These are phyloP conservation scores for Megalops cyprinoides DNA, from an alignment of 2,797 vertebrate genomes.

Conservation along the genomic window DNA sequence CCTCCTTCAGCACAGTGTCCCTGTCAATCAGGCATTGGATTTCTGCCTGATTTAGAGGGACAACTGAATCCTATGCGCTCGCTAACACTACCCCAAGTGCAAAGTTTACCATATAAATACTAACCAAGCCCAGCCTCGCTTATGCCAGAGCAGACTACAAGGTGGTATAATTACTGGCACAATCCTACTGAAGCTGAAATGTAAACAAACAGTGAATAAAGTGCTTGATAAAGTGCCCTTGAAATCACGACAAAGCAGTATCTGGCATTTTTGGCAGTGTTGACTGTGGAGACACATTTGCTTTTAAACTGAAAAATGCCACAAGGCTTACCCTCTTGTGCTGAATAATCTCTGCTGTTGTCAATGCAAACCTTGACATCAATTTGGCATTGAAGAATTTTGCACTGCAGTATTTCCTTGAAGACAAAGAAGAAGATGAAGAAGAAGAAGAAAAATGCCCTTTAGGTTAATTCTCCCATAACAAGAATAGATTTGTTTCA, in stretches of 20 bases:
- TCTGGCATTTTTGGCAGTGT: slow-evolving; percentile 8
- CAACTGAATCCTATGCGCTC: neutral
- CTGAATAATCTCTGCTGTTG: slow-evolving; percentile 32
- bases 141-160: neutral
- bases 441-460: too few species aligned
- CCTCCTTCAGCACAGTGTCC: neutral
- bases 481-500: neutral
- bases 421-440: too few species aligned
- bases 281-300: neutral
- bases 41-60: neutral
- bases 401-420: too few species aligned
- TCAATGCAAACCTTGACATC: slow-evolving; percentile 38
- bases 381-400: too few species aligned
- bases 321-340: slow-evolving; percentile 12
- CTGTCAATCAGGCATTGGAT: neutral
- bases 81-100: neutral
- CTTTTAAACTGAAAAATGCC: slow-evolving; percentile 1
- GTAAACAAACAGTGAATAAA: neutral
- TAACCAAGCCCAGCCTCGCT: neutral
- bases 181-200: neutral
- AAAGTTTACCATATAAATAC: neutral
- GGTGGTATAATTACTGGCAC: too few species aligned
- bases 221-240: too few species aligned
- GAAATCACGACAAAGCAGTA: too few species aligned
- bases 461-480: too few species aligned